phyloP scores from a whole-genome alignment of 2,797 vertebrate species.

The Sebastes vulpes region DNA sequence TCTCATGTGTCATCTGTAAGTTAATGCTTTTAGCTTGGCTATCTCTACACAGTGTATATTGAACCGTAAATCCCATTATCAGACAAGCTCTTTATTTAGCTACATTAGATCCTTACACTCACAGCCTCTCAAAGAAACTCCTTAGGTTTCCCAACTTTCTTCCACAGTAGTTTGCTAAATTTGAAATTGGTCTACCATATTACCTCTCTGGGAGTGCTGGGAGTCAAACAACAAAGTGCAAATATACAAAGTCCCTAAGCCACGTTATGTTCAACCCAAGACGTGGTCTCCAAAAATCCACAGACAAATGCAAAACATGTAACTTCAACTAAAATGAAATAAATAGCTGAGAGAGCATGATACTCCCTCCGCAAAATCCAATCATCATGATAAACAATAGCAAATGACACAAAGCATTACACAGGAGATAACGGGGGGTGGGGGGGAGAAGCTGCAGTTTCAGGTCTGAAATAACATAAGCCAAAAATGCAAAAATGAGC shows the following conservation, averaged over 20 bases:
- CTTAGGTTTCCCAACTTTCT: neutral
- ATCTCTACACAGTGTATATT: neutral
- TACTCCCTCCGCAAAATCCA: slow-evolving; percentile 10
- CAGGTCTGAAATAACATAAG: slow-evolving; percentile 48
- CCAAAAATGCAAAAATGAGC: neutral
- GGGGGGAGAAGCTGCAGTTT: slow-evolving; percentile 15
- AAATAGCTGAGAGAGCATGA: slow-evolving; percentile 20
- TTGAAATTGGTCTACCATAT: neutral
- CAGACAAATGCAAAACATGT: neutral
- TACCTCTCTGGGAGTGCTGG: neutral
- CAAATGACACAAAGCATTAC: slow-evolving; percentile 31
- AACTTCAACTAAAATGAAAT: slow-evolving; percentile 24
- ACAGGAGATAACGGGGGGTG: slow-evolving; percentile 6
- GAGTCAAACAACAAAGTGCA: neutral
- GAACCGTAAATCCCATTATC: neutral
- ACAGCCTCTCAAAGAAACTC: neutral
- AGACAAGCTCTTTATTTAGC: neutral
- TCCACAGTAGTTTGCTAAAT: neutral
- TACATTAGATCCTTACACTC: neutral
- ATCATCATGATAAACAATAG: slow-evolving; percentile 15
- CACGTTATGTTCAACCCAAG: neutral
- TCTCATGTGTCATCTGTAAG: neutral
- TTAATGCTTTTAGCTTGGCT: neutral
- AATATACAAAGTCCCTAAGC: neutral
- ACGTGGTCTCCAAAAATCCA: neutral